Evolutionary conservation across 2,888 invertebrate genomes (phyloP).

Genomic region (Galerucella calmariensis): DNA sequence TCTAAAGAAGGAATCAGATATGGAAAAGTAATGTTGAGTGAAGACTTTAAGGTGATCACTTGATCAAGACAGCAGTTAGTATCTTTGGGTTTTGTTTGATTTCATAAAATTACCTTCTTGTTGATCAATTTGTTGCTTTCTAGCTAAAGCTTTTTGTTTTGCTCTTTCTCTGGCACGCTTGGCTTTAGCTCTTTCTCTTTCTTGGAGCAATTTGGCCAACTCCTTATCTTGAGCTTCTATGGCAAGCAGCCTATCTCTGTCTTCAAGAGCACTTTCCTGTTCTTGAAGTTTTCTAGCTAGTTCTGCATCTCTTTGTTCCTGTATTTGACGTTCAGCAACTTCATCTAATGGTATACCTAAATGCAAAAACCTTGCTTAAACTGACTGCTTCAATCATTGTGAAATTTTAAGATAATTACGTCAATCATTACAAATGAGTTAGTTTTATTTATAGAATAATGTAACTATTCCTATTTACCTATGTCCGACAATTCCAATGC

Average conservation of each 20-base stretch:
- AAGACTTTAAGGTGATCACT: no score
- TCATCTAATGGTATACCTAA: constrained; percentile 66
- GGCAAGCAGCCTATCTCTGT: constrained; percentile 71
- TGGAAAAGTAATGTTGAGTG: no score
- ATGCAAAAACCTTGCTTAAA: neutral
- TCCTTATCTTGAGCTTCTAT: constrained; percentile 86
- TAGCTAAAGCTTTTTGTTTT: constrained; percentile 70
- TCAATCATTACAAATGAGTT: neutral
- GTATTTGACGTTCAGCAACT: constrained; percentile 69
- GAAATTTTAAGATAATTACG: neutral
- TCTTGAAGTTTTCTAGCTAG: constrained; percentile 80
- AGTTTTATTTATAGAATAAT: neutral
- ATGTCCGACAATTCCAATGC: constrained; percentile 54
- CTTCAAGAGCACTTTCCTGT: constrained; percentile 74
- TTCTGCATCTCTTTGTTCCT: constrained; percentile 81
- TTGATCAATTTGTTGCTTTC: constrained; percentile 65
- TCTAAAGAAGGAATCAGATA: no score
- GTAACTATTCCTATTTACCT: constrained; percentile 1
- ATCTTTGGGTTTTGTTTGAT: no score
- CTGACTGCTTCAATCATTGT: no score
- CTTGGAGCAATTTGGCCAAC: constrained; percentile 80
- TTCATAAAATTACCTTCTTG: constrained; percentile 50
- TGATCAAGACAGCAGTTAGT: no score
- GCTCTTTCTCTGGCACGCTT: constrained; percentile 78
- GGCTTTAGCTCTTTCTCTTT: constrained; percentile 77